Conservation (phyloP, 2,797 vertebrate species). For the Phrynocephalus vlangalii region DNA sequence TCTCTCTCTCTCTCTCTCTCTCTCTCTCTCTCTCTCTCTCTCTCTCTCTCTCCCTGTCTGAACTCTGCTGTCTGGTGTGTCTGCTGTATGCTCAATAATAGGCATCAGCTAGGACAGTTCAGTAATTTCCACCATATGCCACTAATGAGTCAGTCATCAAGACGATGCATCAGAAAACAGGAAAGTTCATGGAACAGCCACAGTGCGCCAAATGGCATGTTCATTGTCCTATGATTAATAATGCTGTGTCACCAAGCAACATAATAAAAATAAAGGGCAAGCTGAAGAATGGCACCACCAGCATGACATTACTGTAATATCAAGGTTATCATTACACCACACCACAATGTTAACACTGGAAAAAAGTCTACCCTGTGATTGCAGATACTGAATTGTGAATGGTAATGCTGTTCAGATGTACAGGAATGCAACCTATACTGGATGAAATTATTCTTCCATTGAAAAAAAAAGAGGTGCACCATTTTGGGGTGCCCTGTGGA, state of each 20-base stretch:
- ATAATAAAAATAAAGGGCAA: constrained; percentile 15
- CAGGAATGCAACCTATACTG: too few species aligned
- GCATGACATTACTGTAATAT: constrained; percentile 15
- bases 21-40: too few species aligned
- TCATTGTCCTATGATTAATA: constrained; percentile 9
- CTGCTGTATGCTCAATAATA: neutral
- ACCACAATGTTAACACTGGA: neutral
- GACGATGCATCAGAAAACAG: constrained; percentile 5
- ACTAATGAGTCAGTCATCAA: constrained; percentile 25
- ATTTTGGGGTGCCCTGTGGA: too few species aligned
- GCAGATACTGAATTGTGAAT: neutral
- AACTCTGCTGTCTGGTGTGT: neutral
- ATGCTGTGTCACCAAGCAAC: constrained; percentile 19
- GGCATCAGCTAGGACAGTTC: neutral
- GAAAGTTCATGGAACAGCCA: constrained; percentile 4
- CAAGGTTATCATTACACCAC: neutral
- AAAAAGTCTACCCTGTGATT: neutral
- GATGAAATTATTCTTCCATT: too few species aligned
- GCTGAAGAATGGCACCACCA: neutral
- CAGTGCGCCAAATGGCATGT: neutral
- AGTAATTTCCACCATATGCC: constrained; percentile 1
- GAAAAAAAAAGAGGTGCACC: too few species aligned
- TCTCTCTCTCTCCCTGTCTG: too few species aligned
- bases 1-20: too few species aligned
- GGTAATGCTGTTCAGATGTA: neutral